Evolutionary conservation across 2,888 invertebrate genomes (phyloP).

Genomic region (Scaptomyza caliginosa): DNA sequence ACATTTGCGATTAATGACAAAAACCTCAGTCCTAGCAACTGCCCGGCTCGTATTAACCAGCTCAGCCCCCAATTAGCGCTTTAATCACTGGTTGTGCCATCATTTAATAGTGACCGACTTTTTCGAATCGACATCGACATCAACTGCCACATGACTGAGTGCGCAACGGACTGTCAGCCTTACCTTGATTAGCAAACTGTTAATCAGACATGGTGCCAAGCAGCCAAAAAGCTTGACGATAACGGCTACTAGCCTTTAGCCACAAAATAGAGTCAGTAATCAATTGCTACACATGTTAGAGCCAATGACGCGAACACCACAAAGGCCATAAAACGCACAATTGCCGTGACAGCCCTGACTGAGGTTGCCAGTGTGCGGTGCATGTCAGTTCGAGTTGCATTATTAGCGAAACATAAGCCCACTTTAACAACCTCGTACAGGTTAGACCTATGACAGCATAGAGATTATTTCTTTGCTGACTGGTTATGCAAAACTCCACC

Average conservation of each 20-base stretch:
- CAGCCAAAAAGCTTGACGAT: slow-evolving; percentile 1
- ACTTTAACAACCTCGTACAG: too few species aligned
- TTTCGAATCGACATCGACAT: slow-evolving; percentile 29
- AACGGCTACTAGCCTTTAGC: slow-evolving; percentile 3
- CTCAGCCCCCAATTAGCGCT: slow-evolving; percentile 14
- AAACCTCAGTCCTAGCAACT: too few species aligned
- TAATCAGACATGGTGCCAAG: slow-evolving; percentile 37
- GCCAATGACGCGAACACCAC: slow-evolving; percentile 40
- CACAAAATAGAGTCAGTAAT: slow-evolving; percentile 48
- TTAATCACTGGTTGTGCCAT: slow-evolving; percentile 25
- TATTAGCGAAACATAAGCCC: not conserved
- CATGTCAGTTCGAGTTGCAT: not conserved
- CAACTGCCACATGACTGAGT: slow-evolving; percentile 31
- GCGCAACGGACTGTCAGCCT: not conserved
- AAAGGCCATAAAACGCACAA: slow-evolving; percentile 46
- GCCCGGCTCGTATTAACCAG: not conserved
- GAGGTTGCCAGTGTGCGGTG: not conserved
- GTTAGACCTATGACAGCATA: too few species aligned
- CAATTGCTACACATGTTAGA: slow-evolving; percentile 56
- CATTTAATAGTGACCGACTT: not conserved
- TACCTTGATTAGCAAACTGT: slow-evolving; percentile 47
- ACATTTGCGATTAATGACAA: slow-evolving; percentile 51
- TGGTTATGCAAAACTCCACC: too few species aligned
- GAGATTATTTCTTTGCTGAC: too few species aligned
- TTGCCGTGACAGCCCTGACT: slow-evolving; percentile 1